These are phyloP conservation scores for Nycticorax nycticorax DNA, from an alignment of 2,113 vertebrate genomes.

Conservation along the genomic window DNA sequence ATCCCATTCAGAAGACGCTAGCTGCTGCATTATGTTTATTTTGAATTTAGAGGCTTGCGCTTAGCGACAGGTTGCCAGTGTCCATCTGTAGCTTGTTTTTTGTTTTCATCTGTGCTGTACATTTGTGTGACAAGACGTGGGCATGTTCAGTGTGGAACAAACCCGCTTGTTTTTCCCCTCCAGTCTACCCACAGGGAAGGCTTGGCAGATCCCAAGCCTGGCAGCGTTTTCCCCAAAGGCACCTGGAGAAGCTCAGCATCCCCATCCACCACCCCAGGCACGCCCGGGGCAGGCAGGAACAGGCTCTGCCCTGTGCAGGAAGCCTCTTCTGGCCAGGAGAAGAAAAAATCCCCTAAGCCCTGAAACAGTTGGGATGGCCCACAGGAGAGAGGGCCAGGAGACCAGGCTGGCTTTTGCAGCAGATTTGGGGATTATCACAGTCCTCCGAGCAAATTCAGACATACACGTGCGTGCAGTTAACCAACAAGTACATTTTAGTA, in stretches of 20 bases:
- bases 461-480: background rate
- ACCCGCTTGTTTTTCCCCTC: conserved; percentile 42
- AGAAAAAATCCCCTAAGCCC: background rate
- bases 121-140: conserved; percentile 61
- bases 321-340: background rate
- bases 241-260: background rate
- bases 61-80: conserved; percentile 54
- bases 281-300: background rate
- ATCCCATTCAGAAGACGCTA: background rate
- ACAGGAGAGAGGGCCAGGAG: background rate
- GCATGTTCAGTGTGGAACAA: conserved; percentile 23
- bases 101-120: conserved; percentile 44
- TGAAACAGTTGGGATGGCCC: background rate
- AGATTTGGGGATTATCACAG: background rate
- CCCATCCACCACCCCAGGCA: background rate
- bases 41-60: conserved; percentile 31
- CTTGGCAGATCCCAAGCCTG: background rate
- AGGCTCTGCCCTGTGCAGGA: background rate
- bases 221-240: background rate
- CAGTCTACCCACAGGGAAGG: conserved; percentile 28
- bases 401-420: background rate
- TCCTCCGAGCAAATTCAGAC: background rate
- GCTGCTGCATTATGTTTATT: conserved; percentile 37
- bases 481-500: background rate
- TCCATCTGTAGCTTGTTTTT: conserved; percentile 66